These are phyloP conservation scores for Gonatopus flavifemur DNA, from an alignment of 1,140 invertebrate genomes.

Conservation along the genomic window DNA sequence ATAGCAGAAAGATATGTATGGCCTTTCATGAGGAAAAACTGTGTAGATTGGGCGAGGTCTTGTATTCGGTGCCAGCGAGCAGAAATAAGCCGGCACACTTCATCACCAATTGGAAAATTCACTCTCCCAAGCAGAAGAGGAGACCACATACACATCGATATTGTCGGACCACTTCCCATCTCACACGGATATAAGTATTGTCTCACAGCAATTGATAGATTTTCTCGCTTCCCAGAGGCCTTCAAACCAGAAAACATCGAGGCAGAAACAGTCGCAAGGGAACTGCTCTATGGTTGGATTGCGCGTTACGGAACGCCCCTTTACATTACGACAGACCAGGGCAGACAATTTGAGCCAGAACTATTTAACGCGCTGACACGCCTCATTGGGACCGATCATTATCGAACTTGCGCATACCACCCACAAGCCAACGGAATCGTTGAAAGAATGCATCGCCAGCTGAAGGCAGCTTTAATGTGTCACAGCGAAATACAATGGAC, in stretches of 20 bases:
- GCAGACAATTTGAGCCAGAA: conserved; percentile 42
- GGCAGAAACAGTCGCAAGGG: conserved; percentile 40
- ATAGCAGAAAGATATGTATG: conserved; percentile 9
- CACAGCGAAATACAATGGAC: conserved; percentile 12
- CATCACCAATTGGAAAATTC: background rate
- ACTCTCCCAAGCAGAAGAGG: background rate
- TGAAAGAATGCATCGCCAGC: conserved; percentile 24
- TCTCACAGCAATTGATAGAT: conserved; percentile 35
- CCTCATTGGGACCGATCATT: conserved; percentile 24
- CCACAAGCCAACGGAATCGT: conserved; percentile 32
- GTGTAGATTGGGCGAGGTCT: background rate
- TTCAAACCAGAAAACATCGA: conserved; percentile 27
- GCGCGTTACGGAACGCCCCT: conserved; percentile 39
- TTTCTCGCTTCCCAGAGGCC: conserved; percentile 38
- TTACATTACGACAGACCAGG: conserved; percentile 41
- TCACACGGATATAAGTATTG: conserved; percentile 16
- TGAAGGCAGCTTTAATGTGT: conserved; percentile 25
- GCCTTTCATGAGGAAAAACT: conserved; percentile 8
- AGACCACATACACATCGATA: background rate
- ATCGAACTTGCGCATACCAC: conserved; percentile 43
- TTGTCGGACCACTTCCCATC: background rate
- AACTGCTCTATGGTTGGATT: conserved; percentile 38
- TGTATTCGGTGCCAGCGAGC: conserved; percentile 4
- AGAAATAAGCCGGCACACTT: background rate
- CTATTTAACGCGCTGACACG: conserved; percentile 25